Percentiles rank a stretch among this genome's conserved stretches.
Conservation (phyloP, 2,797 vertebrate genomes). For the Chrosomus eos region DNA sequence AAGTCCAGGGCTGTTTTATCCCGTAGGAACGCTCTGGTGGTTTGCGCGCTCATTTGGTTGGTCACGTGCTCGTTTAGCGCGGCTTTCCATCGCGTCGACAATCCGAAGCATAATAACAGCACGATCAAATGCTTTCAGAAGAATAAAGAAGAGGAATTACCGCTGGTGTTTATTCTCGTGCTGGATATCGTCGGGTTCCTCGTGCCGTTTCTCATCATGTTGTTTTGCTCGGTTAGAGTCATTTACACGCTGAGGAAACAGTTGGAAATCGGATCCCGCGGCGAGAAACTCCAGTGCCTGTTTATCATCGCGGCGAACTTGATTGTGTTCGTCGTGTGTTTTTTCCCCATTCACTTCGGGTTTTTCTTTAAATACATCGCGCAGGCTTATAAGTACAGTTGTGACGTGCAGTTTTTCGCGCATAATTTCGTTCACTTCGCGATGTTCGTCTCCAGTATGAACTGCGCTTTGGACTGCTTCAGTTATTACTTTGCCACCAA, state of each 20-base stretch:
- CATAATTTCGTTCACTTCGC: conserved; percentile 4
- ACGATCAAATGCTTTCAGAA: conserved; percentile 45
- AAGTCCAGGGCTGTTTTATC: conserved; percentile 13
- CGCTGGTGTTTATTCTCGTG: conserved; percentile 36
- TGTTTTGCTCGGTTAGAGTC: conserved; percentile 43
- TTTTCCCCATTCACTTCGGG: conserved; percentile 28
- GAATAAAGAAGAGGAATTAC: neutral
- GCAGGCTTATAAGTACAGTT: neutral
- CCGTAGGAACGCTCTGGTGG: conserved; percentile 21
- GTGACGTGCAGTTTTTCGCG: conserved; percentile 4
- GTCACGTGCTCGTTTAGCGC: conserved; percentile 3
- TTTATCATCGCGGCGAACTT: conserved; percentile 65
- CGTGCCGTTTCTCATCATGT: conserved; percentile 45
- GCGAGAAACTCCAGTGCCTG: conserved; percentile 58
- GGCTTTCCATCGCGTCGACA: conserved; percentile 17
- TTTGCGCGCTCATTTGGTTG: conserved; percentile 54
- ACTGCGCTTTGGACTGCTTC: conserved; percentile 71
- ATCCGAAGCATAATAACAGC: accelerated
- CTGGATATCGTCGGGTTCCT: conserved; percentile 50
- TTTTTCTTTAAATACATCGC: conserved; percentile 36
- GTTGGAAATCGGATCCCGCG: neutral
- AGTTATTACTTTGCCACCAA: conserved; percentile 73
- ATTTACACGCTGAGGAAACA: conserved; percentile 28
- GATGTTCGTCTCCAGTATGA: conserved; percentile 64
- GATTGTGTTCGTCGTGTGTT: conserved; percentile 66